These are phyloP conservation scores for human DNA, from an alignment of 2,113 vertebrate genomes.

Conservation along the genomic window GRCh38 chr2:144866001-144866500, in stretches of 20 bases:
- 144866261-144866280: slow-evolving; percentile 19
- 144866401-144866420: neutral
- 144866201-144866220: slow-evolving; percentile 28
- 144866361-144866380: slow-evolving; percentile 31
- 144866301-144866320: neutral
- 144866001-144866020: slow-evolving; percentile 54
- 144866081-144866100: slow-evolving; percentile 59
- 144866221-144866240: neutral
- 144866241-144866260: neutral
- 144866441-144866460: neutral
- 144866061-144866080: slow-evolving; percentile 61
- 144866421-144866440: neutral
- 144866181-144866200: slow-evolving; percentile 40
- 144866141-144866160: slow-evolving; percentile 39
- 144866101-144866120: slow-evolving; percentile 52
- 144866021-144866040: slow-evolving; percentile 41
- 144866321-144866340: neutral
- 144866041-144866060: slow-evolving; percentile 49
- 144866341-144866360: neutral
- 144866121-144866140: neutral
- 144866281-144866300: neutral
- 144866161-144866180: slow-evolving; percentile 45
- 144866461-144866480: neutral
- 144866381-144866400: neutral
- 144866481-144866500: neutral